A percentile compares a stretch with the other conserved stretches of the same genome.
Conservation (phyloP, 2,113 vertebrate species). For the Geothlypis trichas region DNA sequence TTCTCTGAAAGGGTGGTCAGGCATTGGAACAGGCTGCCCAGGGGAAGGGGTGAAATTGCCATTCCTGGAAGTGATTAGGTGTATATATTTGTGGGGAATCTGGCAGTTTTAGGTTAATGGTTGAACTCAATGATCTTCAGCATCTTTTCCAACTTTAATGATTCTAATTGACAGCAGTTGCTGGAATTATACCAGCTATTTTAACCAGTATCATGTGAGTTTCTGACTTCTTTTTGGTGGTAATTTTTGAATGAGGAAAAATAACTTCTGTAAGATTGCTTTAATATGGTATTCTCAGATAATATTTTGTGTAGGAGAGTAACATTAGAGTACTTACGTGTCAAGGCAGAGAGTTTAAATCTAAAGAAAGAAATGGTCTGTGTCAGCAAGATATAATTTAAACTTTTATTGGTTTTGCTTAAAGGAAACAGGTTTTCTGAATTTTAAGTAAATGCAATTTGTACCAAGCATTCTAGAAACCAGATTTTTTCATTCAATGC, state of each 20-base stretch:
- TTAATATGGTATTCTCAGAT: neutral
- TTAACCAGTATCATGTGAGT: neutral
- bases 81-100: neutral
- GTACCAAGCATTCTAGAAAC: neutral
- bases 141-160: neutral
- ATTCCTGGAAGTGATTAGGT: neutral
- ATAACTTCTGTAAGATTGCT: neutral
- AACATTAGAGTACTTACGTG: neutral
- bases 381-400: neutral
- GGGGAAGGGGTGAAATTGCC: neutral
- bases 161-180: neutral
- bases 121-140: neutral
- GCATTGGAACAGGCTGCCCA: neutral
- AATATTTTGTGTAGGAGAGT: neutral
- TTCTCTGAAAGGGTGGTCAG: neutral
- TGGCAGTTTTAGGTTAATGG: neutral
- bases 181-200: neutral
- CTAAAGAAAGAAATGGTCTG: neutral
- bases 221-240: neutral
- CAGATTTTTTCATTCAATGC: neutral
- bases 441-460: neutral
- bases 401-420: neutral
- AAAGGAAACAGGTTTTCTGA: neutral
- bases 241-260: neutral
- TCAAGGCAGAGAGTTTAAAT: neutral